Base-by-base conservation (phyloP, 2,888 invertebrate genomes). In the Lumbricus terrestris region DNA sequence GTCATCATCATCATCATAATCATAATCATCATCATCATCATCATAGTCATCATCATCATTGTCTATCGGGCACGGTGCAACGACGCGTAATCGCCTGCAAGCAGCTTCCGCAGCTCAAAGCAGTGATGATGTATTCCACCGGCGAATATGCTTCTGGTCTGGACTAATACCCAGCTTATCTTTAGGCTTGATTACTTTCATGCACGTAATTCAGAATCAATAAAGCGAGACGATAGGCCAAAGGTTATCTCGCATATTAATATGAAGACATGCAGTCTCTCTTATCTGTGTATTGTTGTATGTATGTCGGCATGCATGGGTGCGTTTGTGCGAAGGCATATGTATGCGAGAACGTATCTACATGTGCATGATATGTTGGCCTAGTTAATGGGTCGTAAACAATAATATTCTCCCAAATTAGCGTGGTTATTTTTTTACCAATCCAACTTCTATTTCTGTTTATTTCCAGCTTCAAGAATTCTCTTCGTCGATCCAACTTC, bases 181-280 rank as follows among this genome's bases (percentile, higher is more conserved):
- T 89, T 47, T 42, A 89, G 37, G 35, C 37, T 23, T 89, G 37
- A 69, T 69, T 89, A 47, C 69, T 69, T 47, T 34, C 69, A 89
- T 69, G 3, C 3, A 47, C 69, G 69, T 89, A 89, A 69, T 69
- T 89, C 47, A 23, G 34, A 69, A 47, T 47, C 47, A 69, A 47
- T 47, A 89, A 69, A 89, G 23, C 47, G 47, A 35, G 47, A 89
- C 69, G 8, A 0, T 8, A 29, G 33, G 47, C 20, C 69, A 47
- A 35, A 47, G 47, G 37, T 89, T 34, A 34, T 69, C 69, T 34
- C 29, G 40, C 29, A 16, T 33, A 89, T 89, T 34, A 29, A 89
- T 89, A 47, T 2, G 69, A 69, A 89, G 18, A 47, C 37, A 89
- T 89, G 23, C 37, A 47, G n/a, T 34, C 33, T 4, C 5, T 69